Base-by-base conservation (phyloP, 2,888 invertebrate species). In the Drosophila gaucha region DNA sequence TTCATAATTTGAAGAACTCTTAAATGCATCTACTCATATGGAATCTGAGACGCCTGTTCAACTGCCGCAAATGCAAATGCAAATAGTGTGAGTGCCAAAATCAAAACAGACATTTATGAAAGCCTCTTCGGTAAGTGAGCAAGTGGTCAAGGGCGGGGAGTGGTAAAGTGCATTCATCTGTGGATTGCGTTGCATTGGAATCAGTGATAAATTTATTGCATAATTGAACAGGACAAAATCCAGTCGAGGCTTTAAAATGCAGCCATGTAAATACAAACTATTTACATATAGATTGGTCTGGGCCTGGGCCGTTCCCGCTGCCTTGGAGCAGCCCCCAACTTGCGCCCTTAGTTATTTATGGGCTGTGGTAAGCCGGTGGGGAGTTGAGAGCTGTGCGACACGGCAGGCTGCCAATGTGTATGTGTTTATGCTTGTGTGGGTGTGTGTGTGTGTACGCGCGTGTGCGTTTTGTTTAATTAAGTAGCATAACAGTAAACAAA, bases 401-500 rank as follows among this genome's bases (percentile, higher is more conserved):
- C 33, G 16, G 38, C 28, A 38, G 16, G 30, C 14, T 58, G 67
- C 36, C 52, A 38, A 58, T 35, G 43, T 59, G 50, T 22, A 30
- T 39, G 51, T 8, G 30, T n/a, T n/a, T n/a, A n/a, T n/a, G n/a
- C n/a, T n/a, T n/a, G n/a, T n/a, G n/a, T n/a, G n/a, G n/a, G n/a
- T n/a, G n/a, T n/a, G n/a, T 35, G 43, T 59, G 50, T 22, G 39
- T 39, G 51, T 8, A 20, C 12, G 44, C 28, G 66, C 63, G 67
- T 60, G 62, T 56, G 56, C 74, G 74, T 73, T 88, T 74, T 85
- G 84, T 88, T 86, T 85, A 85, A 85, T 85, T 85, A 88, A 85
- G 84, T 88, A 78, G 88, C 84, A 86, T 69, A 86, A 88, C 88
- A 78, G 86, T 86, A 85, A 85, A 85, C 84, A 85, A 85, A 85